phyloP scores from a whole-genome alignment of 1,140 invertebrate genomes.

The Dolichoris vasculosae region DNA sequence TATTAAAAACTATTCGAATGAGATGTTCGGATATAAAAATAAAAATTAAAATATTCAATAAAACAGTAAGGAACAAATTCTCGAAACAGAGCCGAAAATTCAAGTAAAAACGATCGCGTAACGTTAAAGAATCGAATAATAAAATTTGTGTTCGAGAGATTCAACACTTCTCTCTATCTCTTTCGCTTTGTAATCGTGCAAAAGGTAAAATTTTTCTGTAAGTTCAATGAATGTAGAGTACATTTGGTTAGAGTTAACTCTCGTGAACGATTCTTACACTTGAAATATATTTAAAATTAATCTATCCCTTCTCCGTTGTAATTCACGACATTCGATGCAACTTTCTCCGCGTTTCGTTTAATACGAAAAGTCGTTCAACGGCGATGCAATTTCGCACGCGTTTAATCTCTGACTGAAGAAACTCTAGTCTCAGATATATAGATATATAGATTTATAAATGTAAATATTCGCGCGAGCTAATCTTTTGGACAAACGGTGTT shows the following conservation, averaged over 20 bases:
- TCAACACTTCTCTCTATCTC: background rate
- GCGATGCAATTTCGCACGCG: background rate
- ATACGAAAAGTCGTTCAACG: background rate
- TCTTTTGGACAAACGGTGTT: background rate
- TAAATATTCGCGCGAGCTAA: background rate
- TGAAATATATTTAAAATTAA: background rate
- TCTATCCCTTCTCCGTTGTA: background rate
- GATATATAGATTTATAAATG: background rate
- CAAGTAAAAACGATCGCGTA: background rate
- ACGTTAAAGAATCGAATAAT: background rate
- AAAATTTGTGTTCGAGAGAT: background rate
- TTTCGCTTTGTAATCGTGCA: background rate
- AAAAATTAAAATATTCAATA: background rate
- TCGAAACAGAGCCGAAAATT: background rate
- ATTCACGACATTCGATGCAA: background rate
- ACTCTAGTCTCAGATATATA: background rate
- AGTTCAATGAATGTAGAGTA: background rate
- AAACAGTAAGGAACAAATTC: background rate
- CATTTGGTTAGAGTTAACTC: background rate
- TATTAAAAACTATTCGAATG: background rate
- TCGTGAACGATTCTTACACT: background rate
- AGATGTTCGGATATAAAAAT: background rate
- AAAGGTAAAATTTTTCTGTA: background rate
- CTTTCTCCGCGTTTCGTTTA: background rate
- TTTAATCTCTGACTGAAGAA: background rate